Percentiles rank a stretch among this genome's conserved stretches.
Conservation (phyloP, 2,113 vertebrate species). For the Clarias macrocephalus region DNA sequence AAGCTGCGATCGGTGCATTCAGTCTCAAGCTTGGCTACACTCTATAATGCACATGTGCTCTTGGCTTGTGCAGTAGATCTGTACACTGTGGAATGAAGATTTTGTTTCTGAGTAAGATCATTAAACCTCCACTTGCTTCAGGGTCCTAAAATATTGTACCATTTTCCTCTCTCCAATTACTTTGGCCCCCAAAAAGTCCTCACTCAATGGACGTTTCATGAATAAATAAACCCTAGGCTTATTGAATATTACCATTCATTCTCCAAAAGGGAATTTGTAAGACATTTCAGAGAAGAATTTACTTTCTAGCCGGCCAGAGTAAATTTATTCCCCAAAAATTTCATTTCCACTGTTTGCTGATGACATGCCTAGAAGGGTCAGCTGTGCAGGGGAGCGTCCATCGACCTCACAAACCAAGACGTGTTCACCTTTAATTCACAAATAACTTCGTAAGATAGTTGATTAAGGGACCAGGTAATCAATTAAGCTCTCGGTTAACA, state of each 20-base stretch:
- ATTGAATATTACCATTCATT: slow-evolving; percentile 14
- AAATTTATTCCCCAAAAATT: slow-evolving; percentile 1
- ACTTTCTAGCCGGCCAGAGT: neutral
- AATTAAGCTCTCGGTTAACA: slow-evolving; percentile 44
- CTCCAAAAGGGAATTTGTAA: neutral
- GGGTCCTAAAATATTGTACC: neutral
- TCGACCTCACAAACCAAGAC: neutral
- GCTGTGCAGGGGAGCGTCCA: neutral
- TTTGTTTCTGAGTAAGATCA: neutral
- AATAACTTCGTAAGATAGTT: slow-evolving; percentile 35
- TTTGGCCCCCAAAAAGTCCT: neutral
- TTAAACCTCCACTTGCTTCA: neutral
- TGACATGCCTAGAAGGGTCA: neutral
- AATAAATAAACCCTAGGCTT: slow-evolving; percentile 25
- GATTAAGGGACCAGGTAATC: slow-evolving; percentile 37
- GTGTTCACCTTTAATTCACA: slow-evolving; percentile 29
- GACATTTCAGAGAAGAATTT: neutral
- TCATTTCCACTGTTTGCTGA: neutral
- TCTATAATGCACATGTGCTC: neutral
- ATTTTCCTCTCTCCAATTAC: neutral
- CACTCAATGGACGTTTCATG: neutral
- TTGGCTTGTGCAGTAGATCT: neutral
- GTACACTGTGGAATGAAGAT: slow-evolving; percentile 7
- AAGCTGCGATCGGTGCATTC: neutral
- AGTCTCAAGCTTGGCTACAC: neutral